Evolutionary conservation across 2,888 invertebrate genomes (phyloP).

Genomic region (Coleophora flavipennella): DNA sequence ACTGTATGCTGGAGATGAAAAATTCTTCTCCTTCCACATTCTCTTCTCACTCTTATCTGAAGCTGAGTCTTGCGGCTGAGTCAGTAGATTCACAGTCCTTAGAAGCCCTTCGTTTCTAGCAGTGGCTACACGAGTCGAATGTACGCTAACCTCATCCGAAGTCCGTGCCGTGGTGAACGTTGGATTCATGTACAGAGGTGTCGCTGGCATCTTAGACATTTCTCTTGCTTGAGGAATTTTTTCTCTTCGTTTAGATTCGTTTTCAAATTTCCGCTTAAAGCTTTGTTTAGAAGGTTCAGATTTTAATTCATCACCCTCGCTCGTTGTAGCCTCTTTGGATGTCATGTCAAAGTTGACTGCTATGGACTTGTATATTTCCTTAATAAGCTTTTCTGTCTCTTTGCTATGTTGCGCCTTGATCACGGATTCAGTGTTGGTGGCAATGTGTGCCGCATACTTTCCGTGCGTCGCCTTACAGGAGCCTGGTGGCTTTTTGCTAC

Average conservation of each 20-base stretch:
- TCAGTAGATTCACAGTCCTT: too few relatives aligned
- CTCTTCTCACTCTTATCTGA: too few relatives aligned
- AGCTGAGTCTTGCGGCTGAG: too few relatives aligned
- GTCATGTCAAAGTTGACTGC: constrained; percentile 33
- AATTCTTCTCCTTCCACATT: too few relatives aligned
- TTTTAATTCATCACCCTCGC: constrained; percentile 18
- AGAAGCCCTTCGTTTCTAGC: too few relatives aligned
- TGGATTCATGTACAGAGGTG: background rate
- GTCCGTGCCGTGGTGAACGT: background rate
- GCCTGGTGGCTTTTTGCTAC: constrained; percentile 22
- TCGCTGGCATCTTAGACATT: background rate
- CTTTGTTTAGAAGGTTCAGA: constrained; percentile 11
- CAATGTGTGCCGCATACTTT: constrained; percentile 21
- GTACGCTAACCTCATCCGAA: too few relatives aligned
- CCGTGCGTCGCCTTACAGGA: constrained; percentile 9
- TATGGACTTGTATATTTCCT: constrained; percentile 59
- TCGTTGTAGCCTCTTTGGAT: constrained; percentile 30
- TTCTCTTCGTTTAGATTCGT: background rate
- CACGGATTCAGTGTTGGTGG: constrained; percentile 40
- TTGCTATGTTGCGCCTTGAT: constrained; percentile 21
- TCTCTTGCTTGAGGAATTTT: background rate
- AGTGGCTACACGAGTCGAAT: too few relatives aligned
- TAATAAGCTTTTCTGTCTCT: constrained; percentile 52
- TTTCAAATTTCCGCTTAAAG: constrained; percentile 5
- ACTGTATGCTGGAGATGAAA: too few relatives aligned